Evolutionary conservation across 2,888 invertebrate genomes (phyloP), one percentile per base, ranked within the genome.

Genomic region (Catocala sponsa): DNA sequence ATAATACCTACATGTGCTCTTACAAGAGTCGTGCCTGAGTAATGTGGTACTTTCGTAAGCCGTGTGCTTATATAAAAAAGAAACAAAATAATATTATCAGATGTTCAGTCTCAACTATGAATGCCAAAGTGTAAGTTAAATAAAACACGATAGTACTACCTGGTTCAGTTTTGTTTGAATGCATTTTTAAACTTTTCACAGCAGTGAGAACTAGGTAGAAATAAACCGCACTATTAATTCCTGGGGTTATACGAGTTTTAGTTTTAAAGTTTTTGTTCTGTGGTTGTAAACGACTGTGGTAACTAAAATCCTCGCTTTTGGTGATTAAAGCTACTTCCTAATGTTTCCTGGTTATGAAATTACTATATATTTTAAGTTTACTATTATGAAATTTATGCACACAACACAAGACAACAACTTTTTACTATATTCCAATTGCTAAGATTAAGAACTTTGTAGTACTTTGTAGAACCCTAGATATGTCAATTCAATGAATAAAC

Each of bases 181-280:
- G 35, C 35, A 38, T 38, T 38, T 38, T 38, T 33, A n/a, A 33
- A 49, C 33, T 49, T 49, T 9, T 6, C 11, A 6, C 32, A n/a
- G n/a, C 32, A n/a, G 49, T 33, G 33, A 9, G n/a, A 49, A 49
- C 32, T 15, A 47, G 47, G 11, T 49, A 6, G 35, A 12, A 44
- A 51, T 10, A 46, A 50, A 58, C 51, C 51, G 12, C 38, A 32
- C 10, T 32, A 38, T 11, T 12, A 11, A 47, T 11, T 46, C 46
- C 46, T 51, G 5, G 2, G 46, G 41, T 46, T 12, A 38, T 6
- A 15, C 46, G 46, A 32, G 44, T 38, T 51, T 51, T 46, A 25
- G 25, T 32, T 52, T 15, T 25, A 10, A 46, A 52, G n/a, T 42
- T 42, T 49, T 56, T 43, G 33, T 49, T 15, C 44, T 43, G 35